phyloP scores from a whole-genome alignment of 2,797 vertebrate genomes.

The Cossypha heuglini region DNA sequence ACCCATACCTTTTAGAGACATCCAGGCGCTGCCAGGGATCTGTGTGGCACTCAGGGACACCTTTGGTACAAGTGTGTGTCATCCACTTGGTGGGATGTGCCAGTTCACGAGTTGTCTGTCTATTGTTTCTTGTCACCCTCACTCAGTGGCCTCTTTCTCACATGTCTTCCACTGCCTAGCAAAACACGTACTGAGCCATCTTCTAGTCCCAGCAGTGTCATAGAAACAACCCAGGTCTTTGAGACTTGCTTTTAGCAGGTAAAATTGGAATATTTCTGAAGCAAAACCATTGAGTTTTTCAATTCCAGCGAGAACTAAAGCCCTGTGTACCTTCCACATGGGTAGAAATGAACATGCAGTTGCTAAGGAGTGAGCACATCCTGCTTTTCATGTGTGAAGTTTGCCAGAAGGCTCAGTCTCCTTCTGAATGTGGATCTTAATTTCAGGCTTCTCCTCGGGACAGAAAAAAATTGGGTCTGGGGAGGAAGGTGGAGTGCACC shows the following conservation, averaged over 20 bases:
- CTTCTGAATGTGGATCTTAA: not conserved
- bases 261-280: not conserved
- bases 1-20: not conserved
- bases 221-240: not conserved
- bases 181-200: rapidly evolving
- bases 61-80: not conserved
- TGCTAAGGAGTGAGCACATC: not conserved
- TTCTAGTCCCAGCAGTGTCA: not conserved
- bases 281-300: not conserved
- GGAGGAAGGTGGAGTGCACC: not conserved
- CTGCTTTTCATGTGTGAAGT: not conserved
- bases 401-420: not conserved
- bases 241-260: not conserved
- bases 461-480: not conserved
- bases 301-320: not conserved
- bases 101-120: not conserved
- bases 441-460: not conserved
- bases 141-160: not conserved
- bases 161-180: not conserved
- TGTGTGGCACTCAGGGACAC: not conserved
- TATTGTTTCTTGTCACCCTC: not conserved
- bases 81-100: not conserved
- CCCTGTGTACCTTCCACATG: not conserved
- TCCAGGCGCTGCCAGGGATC: not conserved
- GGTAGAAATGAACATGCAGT: not conserved